Percentiles rank a stretch among this genome's conserved stretches.
These are phyloP conservation scores for Enoplosus armatus DNA, from an alignment of 2,797 vertebrate species.

Conservation along the genomic window DNA sequence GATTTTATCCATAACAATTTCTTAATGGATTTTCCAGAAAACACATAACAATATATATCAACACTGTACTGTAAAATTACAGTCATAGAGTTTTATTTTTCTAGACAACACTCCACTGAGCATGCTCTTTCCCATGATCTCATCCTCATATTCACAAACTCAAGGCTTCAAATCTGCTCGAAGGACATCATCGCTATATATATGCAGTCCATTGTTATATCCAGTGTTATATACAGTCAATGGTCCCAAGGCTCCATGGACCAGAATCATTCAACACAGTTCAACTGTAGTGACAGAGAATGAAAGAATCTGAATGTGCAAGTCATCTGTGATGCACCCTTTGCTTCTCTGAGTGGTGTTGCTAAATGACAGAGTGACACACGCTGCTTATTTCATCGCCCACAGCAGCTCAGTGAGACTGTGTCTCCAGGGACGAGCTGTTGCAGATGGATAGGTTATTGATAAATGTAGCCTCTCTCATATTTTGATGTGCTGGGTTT, in stretches of 20 bases:
- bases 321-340: conserved; percentile 20
- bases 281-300: neutral
- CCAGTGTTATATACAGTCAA: neutral
- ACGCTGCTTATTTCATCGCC: conserved; percentile 38
- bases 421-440: conserved; percentile 30
- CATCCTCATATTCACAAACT: too few species aligned
- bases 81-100: neutral
- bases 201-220: neutral
- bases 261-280: conserved; percentile 11
- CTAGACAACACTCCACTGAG: too few species aligned
- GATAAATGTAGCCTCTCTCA: conserved; percentile 49
- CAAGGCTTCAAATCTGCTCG: neutral
- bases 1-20: conserved; percentile 8
- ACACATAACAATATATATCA: neutral
- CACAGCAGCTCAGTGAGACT: conserved; percentile 38
- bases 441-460: conserved; percentile 56
- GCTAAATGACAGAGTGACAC: conserved; percentile 35
- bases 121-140: too few species aligned
- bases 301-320: conserved; percentile 1
- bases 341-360: conserved; percentile 21
- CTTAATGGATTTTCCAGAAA: neutral
- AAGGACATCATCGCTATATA: neutral
- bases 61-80: neutral
- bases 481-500: conserved; percentile 56
- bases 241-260: neutral